Evolutionary conservation across 2,888 invertebrate genomes (phyloP), one percentile per base, ranked within the genome.

Genomic region (Proisotoma minuta): DNA sequence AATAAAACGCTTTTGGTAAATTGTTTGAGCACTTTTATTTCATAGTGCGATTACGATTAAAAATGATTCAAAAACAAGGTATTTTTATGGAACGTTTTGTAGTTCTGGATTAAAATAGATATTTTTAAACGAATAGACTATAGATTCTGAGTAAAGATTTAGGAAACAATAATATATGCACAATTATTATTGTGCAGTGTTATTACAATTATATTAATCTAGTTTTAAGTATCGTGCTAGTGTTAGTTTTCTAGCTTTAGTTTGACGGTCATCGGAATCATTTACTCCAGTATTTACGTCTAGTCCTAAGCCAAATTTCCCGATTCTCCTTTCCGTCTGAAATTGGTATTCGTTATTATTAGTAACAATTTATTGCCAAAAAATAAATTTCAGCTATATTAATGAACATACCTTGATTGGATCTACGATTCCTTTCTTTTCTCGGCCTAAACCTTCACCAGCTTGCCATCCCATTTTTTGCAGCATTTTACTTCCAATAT

Each of bases 401-500:
- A 43, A 43, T 43, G 4, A 5, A 5, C 18, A n/a, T 65, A 89
- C 91, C 82, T 94, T 91, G 68, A 97, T 91, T 52, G 96, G 96
- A 58, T 89, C 90, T 24, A 92, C 91, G 74, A 93, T 82, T 15
- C 94, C 97, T 79, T 98, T 97, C 76, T 93, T 93, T 58, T 85
- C 84, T 77, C 90, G 91, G 0, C 99, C 98, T 23, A 99, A 81
- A 0, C 99, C 99, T 81, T 91, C 87, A 0, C 99, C 99, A 77
- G 94, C 94, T 4, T 89, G 89, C 99, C 99, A 99, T 3, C 99
- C 99, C 99, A 99, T 99, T 79, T 94, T 95, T 78, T 98, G 95
- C 68, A 99, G 78, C 78, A 99, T 82, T 76, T 92, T 89, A 76
- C 90, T 97, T 5, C 98, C 99, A 63, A 97, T 91, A 74, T 96